These are phyloP conservation scores for Drosophila falleni DNA, from an alignment of 2,888 invertebrate genomes.

Conservation along the genomic window DNA sequence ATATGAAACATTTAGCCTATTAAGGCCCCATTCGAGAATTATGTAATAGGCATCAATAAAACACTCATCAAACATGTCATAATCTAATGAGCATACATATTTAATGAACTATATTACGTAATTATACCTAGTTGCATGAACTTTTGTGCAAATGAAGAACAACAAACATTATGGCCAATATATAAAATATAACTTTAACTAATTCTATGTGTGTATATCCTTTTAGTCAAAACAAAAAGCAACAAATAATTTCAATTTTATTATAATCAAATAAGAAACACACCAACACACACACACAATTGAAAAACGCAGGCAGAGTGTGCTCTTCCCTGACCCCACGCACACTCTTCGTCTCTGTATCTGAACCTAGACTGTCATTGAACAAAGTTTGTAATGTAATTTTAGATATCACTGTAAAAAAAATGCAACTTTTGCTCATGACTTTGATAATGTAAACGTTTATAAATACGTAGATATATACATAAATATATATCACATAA, in stretches of 20 bases:
- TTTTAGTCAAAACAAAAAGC: conserved; percentile 45
- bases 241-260: conserved; percentile 59
- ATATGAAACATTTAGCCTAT: conserved; percentile 44
- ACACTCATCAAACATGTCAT: conserved; percentile 69
- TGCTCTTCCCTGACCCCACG: conserved; percentile 1
- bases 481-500: conserved; percentile 36
- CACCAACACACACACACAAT: no score
- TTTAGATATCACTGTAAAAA: conserved; percentile 76
- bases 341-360: conserved; percentile 20
- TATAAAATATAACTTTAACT: conserved; percentile 48
- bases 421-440: conserved; percentile 74
- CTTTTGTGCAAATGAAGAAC: conserved; percentile 46
- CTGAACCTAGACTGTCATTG: conserved; percentile 62
- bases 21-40: conserved; percentile 26
- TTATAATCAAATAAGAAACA: conserved; percentile 54
- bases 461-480: conserved; percentile 41
- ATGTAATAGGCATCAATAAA: conserved; percentile 21
- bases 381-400: conserved; percentile 66
- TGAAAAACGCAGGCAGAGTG: conserved; percentile 35
- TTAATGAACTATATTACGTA: conserved; percentile 53
- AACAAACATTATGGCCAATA: conserved; percentile 72
- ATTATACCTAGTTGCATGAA: conserved; percentile 46
- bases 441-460: conserved; percentile 60
- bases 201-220: conserved; percentile 54
- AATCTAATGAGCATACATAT: conserved; percentile 62